A percentile compares a stretch with the other conserved stretches of the same genome.
Conservation (phyloP, 2,797 vertebrate species). For the Pyrocephalus nanus region DNA sequence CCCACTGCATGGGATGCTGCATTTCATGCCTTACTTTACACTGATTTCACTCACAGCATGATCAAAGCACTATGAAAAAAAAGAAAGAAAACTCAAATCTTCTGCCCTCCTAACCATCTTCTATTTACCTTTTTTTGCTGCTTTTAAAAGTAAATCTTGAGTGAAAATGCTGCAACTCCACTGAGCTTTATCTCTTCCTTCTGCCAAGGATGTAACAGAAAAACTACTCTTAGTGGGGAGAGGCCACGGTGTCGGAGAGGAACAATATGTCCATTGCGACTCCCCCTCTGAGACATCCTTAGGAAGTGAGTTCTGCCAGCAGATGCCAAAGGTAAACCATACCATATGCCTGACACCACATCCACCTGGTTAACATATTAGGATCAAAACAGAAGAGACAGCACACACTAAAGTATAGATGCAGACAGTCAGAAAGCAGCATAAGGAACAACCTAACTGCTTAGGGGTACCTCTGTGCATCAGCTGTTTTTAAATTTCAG, state of each 20-base stretch:
- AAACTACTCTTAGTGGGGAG: neutral
- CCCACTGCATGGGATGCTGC: neutral
- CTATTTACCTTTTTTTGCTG: neutral
- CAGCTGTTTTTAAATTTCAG: neutral
- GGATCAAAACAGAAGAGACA: neutral
- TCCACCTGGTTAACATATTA: neutral
- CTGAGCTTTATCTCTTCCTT: neutral
- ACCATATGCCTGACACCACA: neutral
- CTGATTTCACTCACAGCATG: neutral
- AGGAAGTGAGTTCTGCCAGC: neutral
- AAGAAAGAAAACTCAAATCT: neutral
- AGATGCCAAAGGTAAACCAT: neutral
- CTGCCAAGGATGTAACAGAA: neutral
- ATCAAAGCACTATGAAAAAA: neutral
- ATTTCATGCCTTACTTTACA: neutral
- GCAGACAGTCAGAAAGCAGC: neutral
- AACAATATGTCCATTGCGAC: neutral
- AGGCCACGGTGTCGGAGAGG: rapidly evolving
- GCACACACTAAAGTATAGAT: neutral
- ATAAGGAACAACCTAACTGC: neutral
- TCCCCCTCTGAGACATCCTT: neutral
- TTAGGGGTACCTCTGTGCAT: neutral
- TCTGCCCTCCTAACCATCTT: neutral
- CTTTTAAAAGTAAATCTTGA: neutral
- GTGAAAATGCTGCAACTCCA: neutral